Percentiles rank a stretch among this genome's conserved stretches.
phyloP scores from a whole-genome alignment of 1,140 invertebrate genomes.

The Drosophila orena region DNA sequence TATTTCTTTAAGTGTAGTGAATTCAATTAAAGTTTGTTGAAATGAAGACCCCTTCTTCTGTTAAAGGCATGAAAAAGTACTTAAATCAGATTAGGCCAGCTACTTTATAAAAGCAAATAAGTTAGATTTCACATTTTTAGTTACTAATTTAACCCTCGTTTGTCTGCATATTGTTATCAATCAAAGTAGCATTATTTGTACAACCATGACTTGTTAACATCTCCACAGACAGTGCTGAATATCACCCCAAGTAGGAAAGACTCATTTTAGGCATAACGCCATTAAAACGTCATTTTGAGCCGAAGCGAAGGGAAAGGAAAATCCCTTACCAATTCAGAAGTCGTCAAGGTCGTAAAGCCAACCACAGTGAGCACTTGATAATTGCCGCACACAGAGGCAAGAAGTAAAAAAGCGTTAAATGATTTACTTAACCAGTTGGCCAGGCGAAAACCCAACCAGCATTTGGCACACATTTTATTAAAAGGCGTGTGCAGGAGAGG shows the following conservation, averaged over 20 bases:
- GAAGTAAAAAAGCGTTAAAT: conserved; percentile 74
- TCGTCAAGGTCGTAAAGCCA: conserved; percentile 43
- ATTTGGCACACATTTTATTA: conserved; percentile 67
- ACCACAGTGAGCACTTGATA: conserved; percentile 55
- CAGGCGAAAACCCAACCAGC: conserved; percentile 14
- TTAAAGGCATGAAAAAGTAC: neutral
- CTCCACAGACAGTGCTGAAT: conserved; percentile 2
- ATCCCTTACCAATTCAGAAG: conserved; percentile 23
- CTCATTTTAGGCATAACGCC: neutral
- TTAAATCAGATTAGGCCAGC: too few relatives aligned
- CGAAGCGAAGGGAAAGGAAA: conserved; percentile 13
- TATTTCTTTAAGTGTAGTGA: conserved; percentile 49
- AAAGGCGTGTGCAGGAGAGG: conserved; percentile 16
- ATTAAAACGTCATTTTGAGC: conserved; percentile 20
- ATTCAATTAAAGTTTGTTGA: conserved; percentile 45
- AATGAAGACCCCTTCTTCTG: conserved; percentile 1
- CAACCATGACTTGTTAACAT: conserved; percentile 16
- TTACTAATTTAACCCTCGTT: too few relatives aligned
- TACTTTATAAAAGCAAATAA: too few relatives aligned
- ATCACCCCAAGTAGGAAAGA: conserved; percentile 2
- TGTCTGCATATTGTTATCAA: neutral
- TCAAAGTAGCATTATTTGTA: neutral
- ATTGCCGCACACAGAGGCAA: conserved; percentile 30
- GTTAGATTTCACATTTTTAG: too few relatives aligned
- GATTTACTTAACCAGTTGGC: conserved; percentile 75